Evolutionary conservation across 1,140 invertebrate genomes (phyloP), one percentile per base, ranked within the genome.

Genomic region (Drosophila virilis): DNA sequence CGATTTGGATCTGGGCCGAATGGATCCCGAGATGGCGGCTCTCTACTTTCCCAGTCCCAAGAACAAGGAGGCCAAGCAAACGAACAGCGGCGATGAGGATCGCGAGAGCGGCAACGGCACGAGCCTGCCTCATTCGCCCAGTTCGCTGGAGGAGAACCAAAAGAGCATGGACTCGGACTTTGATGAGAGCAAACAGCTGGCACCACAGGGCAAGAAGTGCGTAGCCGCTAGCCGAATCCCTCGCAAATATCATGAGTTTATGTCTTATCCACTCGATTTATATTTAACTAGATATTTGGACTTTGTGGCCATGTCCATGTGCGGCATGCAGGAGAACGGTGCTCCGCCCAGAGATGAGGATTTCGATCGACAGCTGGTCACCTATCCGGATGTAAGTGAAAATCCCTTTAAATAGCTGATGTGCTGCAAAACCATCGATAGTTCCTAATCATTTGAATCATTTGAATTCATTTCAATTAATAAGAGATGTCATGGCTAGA

Each of bases 71-170:
- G 8, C 58, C 7, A 77, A 68, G 45, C 37, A 68, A 1, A 46
- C 70, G 6, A 52, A 77, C 1, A 74, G 12, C 33, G 94, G 95
- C 33, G 98, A 99, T 91, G 97, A 98, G 91, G 98, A 99, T 93
- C 96, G 96, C 57, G 98, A 99, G 93, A 98, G 97, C 52, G 98
- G 98, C 45, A 98, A 98, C 91, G 98, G 98, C 6, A 96, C 97
- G 8, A 99, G 98, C 32, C 93, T 99, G 58, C 97, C 98, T 1
- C 97, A 98, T 85, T 98, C 97, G 51, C 98, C 98, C 5, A 96
- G 97, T 77, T 98, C 97, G 59, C 78, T 92, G 77, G 97, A 98
- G 84, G 83, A 89, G 48, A 96, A 96, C 13, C 93, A 94, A 12
- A 96, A 96, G 78, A 95, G 95, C 4, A 82, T 96, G 6, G 96